phyloP scores from a whole-genome alignment of 2,797 vertebrate species.

The Hyperoplus immaculatus region DNA sequence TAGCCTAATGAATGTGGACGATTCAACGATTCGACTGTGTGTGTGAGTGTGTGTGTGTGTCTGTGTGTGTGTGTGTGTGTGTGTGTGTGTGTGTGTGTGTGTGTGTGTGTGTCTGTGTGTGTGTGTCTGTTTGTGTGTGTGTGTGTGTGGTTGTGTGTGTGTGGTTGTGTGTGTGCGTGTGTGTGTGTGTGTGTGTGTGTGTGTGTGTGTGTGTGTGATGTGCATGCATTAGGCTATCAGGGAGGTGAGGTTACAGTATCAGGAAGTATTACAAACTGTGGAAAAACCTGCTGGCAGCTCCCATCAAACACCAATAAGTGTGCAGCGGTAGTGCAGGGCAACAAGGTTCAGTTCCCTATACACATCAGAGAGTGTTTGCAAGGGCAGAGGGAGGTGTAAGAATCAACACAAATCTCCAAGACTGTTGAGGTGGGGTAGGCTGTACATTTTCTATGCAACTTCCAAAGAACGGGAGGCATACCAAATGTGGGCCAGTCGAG shows the following conservation, averaged over 20 bases:
- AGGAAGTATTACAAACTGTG: slow-evolving; percentile 48
- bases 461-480: slow-evolving; percentile 62
- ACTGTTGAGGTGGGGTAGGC: slow-evolving; percentile 35
- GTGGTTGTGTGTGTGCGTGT: no score
- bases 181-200: neutral
- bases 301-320: slow-evolving; percentile 50
- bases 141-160: no score
- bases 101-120: no score
- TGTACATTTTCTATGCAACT: slow-evolving; percentile 63
- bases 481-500: slow-evolving; percentile 33
- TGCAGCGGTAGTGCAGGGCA: slow-evolving; percentile 40
- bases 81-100: neutral
- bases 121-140: no score
- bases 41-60: neutral
- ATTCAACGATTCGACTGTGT: slow-evolving; percentile 29
- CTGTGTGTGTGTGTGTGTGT: neutral
- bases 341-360: slow-evolving; percentile 62
- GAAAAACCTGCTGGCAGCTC: slow-evolving; percentile 57
- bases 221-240: slow-evolving; percentile 35
- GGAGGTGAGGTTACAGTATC: slow-evolving; percentile 41
- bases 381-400: slow-evolving; percentile 69
- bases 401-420: slow-evolving; percentile 61
- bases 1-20: slow-evolving; percentile 85
- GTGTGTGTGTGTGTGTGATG: slow-evolving; percentile 4
- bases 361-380: slow-evolving; percentile 61